These are phyloP conservation scores for Pseudopleuronectes americanus DNA, from an alignment of 2,797 vertebrate genomes.

Conservation along the genomic window DNA sequence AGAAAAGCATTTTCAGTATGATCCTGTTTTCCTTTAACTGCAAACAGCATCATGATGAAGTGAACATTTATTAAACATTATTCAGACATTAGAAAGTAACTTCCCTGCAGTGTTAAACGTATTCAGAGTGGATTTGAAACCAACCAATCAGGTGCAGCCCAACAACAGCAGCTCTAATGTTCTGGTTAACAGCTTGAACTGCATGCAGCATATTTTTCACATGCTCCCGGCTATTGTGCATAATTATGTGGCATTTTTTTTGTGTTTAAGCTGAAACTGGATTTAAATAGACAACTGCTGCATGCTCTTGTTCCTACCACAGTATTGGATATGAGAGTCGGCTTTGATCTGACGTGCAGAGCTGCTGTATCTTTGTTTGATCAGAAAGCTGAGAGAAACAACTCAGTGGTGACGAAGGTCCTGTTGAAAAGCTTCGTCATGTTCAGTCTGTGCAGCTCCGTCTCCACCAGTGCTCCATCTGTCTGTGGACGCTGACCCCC, in stretches of 20 bases:
- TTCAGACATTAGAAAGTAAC: background rate
- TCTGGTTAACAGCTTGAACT: background rate
- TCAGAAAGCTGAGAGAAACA: background rate
- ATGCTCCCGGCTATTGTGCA: no score
- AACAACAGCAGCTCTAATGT: background rate
- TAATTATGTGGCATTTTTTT: no score
- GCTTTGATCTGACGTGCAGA: no score
- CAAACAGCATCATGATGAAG: background rate
- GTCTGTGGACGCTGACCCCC: slow-evolving; percentile 54
- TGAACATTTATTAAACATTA: background rate
- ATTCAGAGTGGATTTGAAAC: background rate
- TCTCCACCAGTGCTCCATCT: background rate
- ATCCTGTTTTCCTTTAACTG: background rate
- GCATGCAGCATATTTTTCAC: background rate
- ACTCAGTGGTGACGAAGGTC: background rate
- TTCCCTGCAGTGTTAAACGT: no score
- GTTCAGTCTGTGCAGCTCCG: background rate
- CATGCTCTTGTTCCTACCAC: no score
- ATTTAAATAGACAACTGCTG: no score
- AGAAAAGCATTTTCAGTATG: background rate
- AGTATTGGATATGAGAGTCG: no score
- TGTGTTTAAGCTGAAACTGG: no score
- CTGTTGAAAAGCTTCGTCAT: background rate
- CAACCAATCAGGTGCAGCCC: background rate
- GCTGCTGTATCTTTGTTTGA: background rate